Conservation (phyloP, 2,113 vertebrate species). For the Pipa parva region DNA sequence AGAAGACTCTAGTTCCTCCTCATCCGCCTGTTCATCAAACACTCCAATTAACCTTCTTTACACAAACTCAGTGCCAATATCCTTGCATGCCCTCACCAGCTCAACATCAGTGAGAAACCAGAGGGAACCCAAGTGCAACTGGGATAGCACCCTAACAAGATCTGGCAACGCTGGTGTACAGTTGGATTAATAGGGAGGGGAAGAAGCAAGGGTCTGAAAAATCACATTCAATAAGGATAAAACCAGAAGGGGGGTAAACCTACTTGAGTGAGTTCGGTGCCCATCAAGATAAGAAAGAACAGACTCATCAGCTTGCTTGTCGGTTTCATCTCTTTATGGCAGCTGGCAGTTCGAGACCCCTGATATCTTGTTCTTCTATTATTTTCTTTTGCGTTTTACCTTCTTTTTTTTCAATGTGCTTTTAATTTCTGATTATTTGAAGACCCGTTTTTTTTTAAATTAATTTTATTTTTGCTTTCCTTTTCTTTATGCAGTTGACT, state of each 20-base stretch:
- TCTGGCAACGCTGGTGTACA: no score
- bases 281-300: slow-evolving; percentile 87
- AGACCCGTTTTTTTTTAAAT: slow-evolving; percentile 71
- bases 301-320: slow-evolving; percentile 89
- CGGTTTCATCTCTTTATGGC: slow-evolving; percentile 82
- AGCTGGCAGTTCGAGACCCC: slow-evolving; percentile 70
- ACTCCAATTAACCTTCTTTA: not conserved
- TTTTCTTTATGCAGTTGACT: slow-evolving; percentile 44
- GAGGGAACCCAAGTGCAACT: not conserved
- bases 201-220: no score
- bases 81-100: not conserved
- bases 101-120: not conserved
- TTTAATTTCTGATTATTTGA: slow-evolving; percentile 43
- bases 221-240: slow-evolving; percentile 7
- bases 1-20: no score
- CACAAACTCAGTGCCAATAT: not conserved
- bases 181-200: no score
- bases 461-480: slow-evolving; percentile 67
- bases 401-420: slow-evolving; percentile 31
- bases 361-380: slow-evolving; percentile 51
- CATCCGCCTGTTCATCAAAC: no score
- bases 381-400: slow-evolving; percentile 36
- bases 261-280: slow-evolving; percentile 97
- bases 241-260: slow-evolving; percentile 67
- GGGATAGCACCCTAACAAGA: not conserved